Percentiles rank a stretch among this genome's conserved stretches.
These are phyloP conservation scores for Otus scops DNA, from an alignment of 2,797 vertebrate species.

Conservation along the genomic window DNA sequence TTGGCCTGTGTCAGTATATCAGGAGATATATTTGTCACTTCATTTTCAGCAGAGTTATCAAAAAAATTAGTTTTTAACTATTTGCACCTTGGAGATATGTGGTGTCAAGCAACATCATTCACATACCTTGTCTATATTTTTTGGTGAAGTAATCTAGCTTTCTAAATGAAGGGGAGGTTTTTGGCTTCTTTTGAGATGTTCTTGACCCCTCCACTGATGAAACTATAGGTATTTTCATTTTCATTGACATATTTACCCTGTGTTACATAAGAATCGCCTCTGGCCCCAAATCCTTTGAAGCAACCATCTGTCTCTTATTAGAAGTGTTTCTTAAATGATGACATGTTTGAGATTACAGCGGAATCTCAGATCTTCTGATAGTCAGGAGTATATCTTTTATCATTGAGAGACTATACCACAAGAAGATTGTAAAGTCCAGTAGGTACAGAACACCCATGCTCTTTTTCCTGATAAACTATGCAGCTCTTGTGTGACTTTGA, in stretches of 20 bases:
- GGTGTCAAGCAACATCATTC: not conserved
- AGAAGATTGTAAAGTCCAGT: not conserved
- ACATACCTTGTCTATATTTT: not conserved
- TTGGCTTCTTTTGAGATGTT: not conserved
- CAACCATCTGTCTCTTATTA: not conserved
- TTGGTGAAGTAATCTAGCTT: not conserved
- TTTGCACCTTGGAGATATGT: not conserved
- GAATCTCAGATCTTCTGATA: not conserved
- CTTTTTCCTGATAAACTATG: not conserved
- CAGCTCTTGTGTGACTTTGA: constrained; percentile 16
- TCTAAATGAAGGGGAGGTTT: not conserved
- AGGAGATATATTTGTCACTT: not conserved
- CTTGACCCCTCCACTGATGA: not conserved
- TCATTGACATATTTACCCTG: not conserved
- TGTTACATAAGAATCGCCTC: not conserved
- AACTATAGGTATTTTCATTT: not conserved
- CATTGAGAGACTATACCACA: not conserved
- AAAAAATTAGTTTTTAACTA: not conserved
- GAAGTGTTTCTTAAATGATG: not conserved
- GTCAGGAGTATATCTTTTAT: not conserved
- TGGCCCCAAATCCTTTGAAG: not conserved
- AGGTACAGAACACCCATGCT: not conserved
- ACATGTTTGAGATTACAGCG: not conserved
- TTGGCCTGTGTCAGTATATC: not conserved
- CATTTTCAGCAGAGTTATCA: not conserved